A percentile compares a stretch with the other conserved stretches of the same genome.
Evolutionary conservation across 2,113 vertebrate species (phyloP).

Genomic region (Platysteira castanea): DNA sequence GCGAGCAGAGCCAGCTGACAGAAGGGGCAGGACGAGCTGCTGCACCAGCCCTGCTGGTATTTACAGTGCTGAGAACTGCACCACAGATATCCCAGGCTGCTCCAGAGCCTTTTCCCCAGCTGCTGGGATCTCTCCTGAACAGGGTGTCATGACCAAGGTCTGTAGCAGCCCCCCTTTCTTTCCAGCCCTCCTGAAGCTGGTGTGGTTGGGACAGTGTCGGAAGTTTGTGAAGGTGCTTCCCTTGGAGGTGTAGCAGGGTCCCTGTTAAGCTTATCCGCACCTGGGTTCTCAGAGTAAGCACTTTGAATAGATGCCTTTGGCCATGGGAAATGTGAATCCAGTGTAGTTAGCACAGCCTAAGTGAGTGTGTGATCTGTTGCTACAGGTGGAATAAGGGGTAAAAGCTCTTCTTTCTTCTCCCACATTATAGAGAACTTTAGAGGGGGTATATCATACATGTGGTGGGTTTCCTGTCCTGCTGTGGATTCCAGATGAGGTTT

Average conservation of each 20-base stretch:
- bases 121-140: not conserved
- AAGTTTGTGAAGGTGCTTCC: not conserved
- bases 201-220: not conserved
- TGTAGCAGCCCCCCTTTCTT: not conserved
- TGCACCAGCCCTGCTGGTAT: not conserved
- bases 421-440: not conserved
- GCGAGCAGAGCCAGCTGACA: not conserved
- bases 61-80: not conserved
- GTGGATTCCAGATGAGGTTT: not conserved
- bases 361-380: not conserved
- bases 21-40: not conserved
- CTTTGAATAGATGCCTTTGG: not conserved
- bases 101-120: not conserved
- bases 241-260: not conserved
- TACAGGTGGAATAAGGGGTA: not conserved
- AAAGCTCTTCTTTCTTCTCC: not conserved
- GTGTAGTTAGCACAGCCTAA: not conserved
- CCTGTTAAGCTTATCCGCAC: not conserved
- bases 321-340: not conserved
- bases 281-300: not conserved
- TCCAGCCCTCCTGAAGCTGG: not conserved
- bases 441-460: fast-evolving
- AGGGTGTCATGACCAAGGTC: not conserved
- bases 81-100: not conserved
- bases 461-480: not conserved